A percentile compares a stretch with the other conserved stretches of the same genome.
Evolutionary conservation across 2,888 invertebrate genomes (phyloP).

Genomic region (Pyrrhosoma nymphula): DNA sequence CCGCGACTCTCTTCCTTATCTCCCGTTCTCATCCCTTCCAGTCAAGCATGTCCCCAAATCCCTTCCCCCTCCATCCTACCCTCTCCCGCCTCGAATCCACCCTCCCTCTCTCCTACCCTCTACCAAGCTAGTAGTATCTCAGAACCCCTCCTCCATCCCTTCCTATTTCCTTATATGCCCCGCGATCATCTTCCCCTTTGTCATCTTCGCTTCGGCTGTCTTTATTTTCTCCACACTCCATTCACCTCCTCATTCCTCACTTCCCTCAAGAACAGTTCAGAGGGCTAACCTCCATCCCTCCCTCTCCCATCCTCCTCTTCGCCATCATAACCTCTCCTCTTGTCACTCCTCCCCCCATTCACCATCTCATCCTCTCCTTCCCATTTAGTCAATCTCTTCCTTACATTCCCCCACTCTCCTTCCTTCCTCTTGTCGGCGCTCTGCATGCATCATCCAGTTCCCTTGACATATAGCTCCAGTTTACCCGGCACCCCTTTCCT

Average conservation of each 20-base stretch:
- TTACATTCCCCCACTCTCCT: neutral
- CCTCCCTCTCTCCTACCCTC: too few relatives aligned
- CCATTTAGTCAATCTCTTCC: neutral
- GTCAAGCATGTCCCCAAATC: slow-evolving; percentile 33
- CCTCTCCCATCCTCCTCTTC: neutral
- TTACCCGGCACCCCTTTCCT: neutral
- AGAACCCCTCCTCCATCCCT: neutral
- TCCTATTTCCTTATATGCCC: slow-evolving; percentile 8
- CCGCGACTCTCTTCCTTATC: slow-evolving; percentile 62
- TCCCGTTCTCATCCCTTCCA: slow-evolving; percentile 42
- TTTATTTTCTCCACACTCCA: slow-evolving; percentile 48
- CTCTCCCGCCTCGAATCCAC: neutral
- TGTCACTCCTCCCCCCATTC: neutral
- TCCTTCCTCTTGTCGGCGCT: neutral
- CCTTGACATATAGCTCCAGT: neutral
- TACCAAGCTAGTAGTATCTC: neutral
- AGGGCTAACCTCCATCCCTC: neutral
- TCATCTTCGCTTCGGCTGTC: slow-evolving; percentile 54
- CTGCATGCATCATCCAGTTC: neutral
- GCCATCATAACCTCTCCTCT: neutral
- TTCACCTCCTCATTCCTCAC: slow-evolving; percentile 4
- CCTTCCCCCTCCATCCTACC: neutral
- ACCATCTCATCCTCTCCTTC: neutral
- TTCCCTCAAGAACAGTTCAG: too few relatives aligned
- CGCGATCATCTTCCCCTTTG: slow-evolving; percentile 57